Evolutionary conservation across 2,888 invertebrate genomes (phyloP), one percentile per base, ranked within the genome.

Genomic region (Malachius bipustulatus): DNA sequence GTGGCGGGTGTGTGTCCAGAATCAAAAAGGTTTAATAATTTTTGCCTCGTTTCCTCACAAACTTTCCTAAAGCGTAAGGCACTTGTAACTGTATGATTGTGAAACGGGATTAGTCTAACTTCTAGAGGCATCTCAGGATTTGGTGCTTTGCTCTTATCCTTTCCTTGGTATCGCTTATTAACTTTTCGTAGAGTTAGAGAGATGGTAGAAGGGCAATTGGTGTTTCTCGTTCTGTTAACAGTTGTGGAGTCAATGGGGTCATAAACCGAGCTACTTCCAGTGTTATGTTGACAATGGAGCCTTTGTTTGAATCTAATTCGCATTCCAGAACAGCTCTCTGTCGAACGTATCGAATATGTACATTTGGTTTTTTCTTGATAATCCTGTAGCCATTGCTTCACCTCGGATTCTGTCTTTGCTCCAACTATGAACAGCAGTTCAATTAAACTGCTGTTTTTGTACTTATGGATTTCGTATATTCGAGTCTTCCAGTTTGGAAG

Each of bases 151-250:
- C 15, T 30, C 26, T 40, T 26, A 15, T 36, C 30, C 16, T 38
- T 42, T 4, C 40, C 41, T n/a, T 29, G 14, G 14, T 30, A 36
- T 2, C 26, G 24, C 14, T 26, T 36, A 26, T 37, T 39, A 1
- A 37, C 27, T 11, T 36, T 24, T 1, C 26, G 16, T 14, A 42
- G 30, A 2, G 41, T 38, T 2, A 44, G 32, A 13, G 26, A 32
- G 8, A 43, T 26, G 2, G 9, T 26, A 2, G 43, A 35, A 9
- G 37, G 41, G 13, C 43, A 43, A 28, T 44, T 44, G 8, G 36
- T 44, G 24, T 44, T 40, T 37, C 30, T 42, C 2, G 38, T 41
- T 3, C 32, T 14, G 8, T 31, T 37, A 2, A 33, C 11, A 8
- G 6, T 19, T 8, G 6, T 6, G 8, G 39, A 32, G 15, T 37